phyloP scores from a whole-genome alignment of 2,797 vertebrate species.

The Novumbra hubbsi region DNA sequence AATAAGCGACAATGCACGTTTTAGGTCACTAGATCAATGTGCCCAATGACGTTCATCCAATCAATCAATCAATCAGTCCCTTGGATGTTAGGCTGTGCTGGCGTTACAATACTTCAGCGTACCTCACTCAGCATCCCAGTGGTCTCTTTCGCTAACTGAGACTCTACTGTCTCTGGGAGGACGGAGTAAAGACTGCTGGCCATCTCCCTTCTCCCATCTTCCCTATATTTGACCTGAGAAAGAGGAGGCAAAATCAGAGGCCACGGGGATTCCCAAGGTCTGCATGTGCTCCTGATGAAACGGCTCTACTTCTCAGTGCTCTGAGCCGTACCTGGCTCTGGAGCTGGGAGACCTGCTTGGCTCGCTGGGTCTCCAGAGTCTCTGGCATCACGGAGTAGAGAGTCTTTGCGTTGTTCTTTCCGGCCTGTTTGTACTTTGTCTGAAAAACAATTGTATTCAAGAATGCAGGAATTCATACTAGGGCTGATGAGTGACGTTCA shows the following conservation, averaged over 20 bases:
- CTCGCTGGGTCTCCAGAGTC: constrained; percentile 85
- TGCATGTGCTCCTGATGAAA: no score
- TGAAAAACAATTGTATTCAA: constrained; percentile 40
- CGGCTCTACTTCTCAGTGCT: not conserved
- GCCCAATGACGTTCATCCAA: not conserved
- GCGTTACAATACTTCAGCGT: not conserved
- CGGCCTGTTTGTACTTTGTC: constrained; percentile 85
- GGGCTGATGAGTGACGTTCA: not conserved
- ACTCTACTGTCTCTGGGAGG: constrained; percentile 83
- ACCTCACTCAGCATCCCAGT: constrained; percentile 81
- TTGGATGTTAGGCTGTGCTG: not conserved
- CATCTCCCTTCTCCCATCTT: constrained; percentile 66
- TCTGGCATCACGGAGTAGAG: constrained; percentile 86
- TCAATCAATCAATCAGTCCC: not conserved
- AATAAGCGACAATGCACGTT: not conserved
- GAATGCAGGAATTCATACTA: not conserved
- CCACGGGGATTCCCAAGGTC: no score
- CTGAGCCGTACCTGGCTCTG: constrained; percentile 80
- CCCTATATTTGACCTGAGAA: constrained; percentile 81
- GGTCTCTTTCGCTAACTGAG: constrained; percentile 75
- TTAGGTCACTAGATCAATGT: not conserved
- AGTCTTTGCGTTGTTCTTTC: constrained; percentile 71
- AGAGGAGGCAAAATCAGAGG: constrained; percentile 37
- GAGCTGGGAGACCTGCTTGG: constrained; percentile 77
- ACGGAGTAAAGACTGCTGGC: constrained; percentile 74